Evolutionary conservation across 2,797 vertebrate genomes (phyloP).

Genomic region (Picus viridis): DNA sequence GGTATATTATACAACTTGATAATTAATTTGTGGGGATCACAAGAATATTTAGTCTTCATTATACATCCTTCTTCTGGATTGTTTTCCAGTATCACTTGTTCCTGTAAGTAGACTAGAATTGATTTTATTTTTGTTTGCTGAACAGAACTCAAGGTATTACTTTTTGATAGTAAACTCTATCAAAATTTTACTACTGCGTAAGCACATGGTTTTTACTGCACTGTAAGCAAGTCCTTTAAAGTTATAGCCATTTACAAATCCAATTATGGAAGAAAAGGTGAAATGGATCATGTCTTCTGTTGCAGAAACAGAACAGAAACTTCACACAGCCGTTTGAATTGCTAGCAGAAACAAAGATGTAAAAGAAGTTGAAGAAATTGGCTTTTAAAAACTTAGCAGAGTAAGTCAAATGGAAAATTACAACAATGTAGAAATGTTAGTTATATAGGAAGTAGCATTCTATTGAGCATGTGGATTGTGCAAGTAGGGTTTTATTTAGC

Average conservation of each 20-base stretch:
- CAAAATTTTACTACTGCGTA: neutral
- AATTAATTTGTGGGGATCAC: neutral
- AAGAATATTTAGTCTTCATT: neutral
- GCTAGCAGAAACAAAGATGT: neutral
- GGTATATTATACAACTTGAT: neutral
- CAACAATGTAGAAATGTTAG: neutral
- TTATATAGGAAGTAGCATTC: neutral
- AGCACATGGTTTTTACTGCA: neutral
- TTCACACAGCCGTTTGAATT: neutral
- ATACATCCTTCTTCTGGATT: neutral
- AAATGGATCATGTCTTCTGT: neutral
- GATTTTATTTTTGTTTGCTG: neutral
- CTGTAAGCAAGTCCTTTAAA: neutral
- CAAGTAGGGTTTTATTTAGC: neutral
- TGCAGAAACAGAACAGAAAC: neutral
- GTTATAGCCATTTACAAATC: neutral
- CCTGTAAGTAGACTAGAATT: neutral
- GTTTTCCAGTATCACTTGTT: neutral
- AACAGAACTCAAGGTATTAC: neutral
- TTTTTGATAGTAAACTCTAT: neutral
- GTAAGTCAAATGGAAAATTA: slow-evolving; percentile 12
- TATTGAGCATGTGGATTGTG: neutral
- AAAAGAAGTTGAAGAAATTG: neutral
- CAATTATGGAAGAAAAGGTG: neutral
- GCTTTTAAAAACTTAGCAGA: neutral